These are phyloP conservation scores for Scotopteryx bipunctaria DNA, from an alignment of 2,888 invertebrate species.

Conservation along the genomic window DNA sequence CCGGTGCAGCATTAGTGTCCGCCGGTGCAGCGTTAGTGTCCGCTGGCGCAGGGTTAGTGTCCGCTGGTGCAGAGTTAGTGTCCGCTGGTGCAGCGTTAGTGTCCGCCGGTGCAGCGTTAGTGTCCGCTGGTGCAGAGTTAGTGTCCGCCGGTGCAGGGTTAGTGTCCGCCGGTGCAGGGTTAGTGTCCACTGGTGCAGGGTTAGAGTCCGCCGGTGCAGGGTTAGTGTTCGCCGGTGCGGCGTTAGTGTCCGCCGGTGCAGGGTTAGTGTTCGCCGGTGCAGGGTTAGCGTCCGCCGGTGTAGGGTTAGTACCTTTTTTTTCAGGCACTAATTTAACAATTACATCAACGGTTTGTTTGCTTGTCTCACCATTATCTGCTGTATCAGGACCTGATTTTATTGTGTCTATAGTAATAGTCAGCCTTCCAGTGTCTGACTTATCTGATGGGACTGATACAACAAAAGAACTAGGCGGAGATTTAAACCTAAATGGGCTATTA, in stretches of 20 bases:
- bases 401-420: slow-evolving; percentile 48
- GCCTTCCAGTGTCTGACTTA: slow-evolving; percentile 23
- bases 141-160: neutral
- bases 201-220: neutral
- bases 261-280: too few species aligned
- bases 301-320: neutral
- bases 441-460: slow-evolving; percentile 37
- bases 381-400: slow-evolving; percentile 4
- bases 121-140: neutral
- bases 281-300: slow-evolving; percentile 15
- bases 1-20: slow-evolving; percentile 14
- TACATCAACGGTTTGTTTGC: slow-evolving; percentile 21
- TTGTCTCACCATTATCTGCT: slow-evolving; percentile 14
- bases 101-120: slow-evolving; percentile 1
- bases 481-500: slow-evolving; percentile 13
- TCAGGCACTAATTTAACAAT: slow-evolving; percentile 13
- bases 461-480: slow-evolving; percentile 20
- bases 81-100: slow-evolving; percentile 14
- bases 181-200: too few species aligned
- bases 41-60: slow-evolving; percentile 16
- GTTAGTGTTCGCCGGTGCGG: too few species aligned
- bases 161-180: neutral
- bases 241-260: neutral
- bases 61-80: neutral
- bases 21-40: neutral